These are phyloP conservation scores for Gonioctena quinquepunctata DNA, from an alignment of 1,140 invertebrate genomes.

Conservation along the genomic window DNA sequence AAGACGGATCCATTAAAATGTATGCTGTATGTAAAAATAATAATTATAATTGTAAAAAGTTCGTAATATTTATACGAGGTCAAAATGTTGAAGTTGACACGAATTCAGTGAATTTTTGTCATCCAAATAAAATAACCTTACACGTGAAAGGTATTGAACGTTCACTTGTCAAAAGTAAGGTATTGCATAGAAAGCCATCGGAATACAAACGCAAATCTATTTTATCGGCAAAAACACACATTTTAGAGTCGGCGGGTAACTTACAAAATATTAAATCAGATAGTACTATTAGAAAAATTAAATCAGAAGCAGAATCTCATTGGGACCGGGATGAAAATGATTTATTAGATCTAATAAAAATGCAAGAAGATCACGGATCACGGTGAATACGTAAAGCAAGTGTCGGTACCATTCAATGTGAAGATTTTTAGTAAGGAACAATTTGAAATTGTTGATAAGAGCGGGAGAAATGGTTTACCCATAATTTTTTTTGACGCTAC, in stretches of 20 bases:
- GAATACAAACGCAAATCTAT: not conserved
- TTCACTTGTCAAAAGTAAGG: constrained; percentile 3
- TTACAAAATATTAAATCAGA: constrained; percentile 23
- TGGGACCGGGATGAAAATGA: constrained; percentile 18
- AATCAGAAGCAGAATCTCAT: constrained; percentile 12
- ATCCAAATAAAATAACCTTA: not conserved
- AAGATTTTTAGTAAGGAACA: constrained; percentile 17
- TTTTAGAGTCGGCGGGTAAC: constrained; percentile 7
- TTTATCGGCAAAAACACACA: not conserved
- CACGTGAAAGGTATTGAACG: constrained; percentile 14
- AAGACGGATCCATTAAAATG: constrained; percentile 9
- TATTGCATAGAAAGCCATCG: constrained; percentile 1
- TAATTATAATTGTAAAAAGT: constrained; percentile 15
- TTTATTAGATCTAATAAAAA: constrained; percentile 8
- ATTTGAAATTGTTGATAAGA: not conserved
- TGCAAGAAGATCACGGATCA: constrained; percentile 17
- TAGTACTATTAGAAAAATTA: constrained; percentile 13
- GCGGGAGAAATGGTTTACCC: not conserved
- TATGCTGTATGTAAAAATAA: constrained; percentile 20
- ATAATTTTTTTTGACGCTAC: not conserved
- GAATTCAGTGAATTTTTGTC: constrained; percentile 2
- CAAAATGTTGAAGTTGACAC: not conserved
- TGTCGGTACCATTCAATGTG: constrained; percentile 7
- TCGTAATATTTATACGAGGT: not conserved
- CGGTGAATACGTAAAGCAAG: constrained; percentile 13